A percentile compares a stretch with the other conserved stretches of the same genome.
These are phyloP conservation scores for Drosophila sturtevanti DNA, from an alignment of 1,140 invertebrate genomes.

Conservation along the genomic window DNA sequence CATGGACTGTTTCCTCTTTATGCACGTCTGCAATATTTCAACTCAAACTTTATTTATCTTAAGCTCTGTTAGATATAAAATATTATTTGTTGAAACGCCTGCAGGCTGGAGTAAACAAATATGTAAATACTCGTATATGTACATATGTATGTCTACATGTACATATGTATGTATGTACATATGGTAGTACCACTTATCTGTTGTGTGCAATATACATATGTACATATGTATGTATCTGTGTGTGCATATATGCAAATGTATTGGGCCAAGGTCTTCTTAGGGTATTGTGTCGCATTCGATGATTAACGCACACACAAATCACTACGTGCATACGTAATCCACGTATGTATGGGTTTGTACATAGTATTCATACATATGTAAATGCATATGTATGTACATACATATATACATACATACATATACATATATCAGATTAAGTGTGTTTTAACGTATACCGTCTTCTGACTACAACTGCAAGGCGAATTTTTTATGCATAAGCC, in stretches of 20 bases:
- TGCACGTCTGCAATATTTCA: neutral
- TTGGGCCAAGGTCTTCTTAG: slow-evolving; percentile 13
- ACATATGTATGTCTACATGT: neutral
- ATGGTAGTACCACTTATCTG: too few relatives aligned
- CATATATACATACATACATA: too few relatives aligned
- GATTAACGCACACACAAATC: neutral
- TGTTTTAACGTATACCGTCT: too few relatives aligned
- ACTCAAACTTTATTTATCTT: neutral
- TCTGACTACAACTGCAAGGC: too few relatives aligned
- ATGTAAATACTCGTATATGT: neutral
- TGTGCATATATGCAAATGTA: slow-evolving; percentile 1
- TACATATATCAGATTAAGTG: too few relatives aligned
- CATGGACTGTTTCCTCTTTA: neutral
- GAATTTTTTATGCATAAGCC: neutral
- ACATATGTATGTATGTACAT: slow-evolving; percentile 8
- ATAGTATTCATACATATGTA: too few relatives aligned
- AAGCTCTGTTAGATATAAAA: neutral
- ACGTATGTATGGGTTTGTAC: too few relatives aligned
- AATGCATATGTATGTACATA: neutral
- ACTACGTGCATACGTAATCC: neutral
- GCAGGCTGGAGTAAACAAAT: too few relatives aligned
- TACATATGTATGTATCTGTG: slow-evolving; percentile 4
- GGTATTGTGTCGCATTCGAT: neutral
- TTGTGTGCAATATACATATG: too few relatives aligned
- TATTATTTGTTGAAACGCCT: neutral